These are phyloP conservation scores for Pseudomyrmex flavicornis DNA, from an alignment of 1,140 invertebrate genomes.

Conservation along the genomic window DNA sequence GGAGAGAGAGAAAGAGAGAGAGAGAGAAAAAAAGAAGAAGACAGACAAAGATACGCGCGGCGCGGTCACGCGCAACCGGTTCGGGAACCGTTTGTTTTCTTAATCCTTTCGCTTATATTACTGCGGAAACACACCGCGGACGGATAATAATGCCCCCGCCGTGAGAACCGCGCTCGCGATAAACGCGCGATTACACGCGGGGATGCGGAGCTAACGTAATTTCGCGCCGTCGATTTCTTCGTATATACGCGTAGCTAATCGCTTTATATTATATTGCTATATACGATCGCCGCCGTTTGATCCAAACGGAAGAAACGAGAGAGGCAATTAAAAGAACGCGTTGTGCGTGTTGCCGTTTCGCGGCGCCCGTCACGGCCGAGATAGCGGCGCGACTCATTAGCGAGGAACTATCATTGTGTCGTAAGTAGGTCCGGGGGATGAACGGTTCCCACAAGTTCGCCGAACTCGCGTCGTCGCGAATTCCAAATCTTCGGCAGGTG, in stretches of 20 bases:
- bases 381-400: neutral
- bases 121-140: neutral
- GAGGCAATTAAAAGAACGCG: conserved; percentile 23
- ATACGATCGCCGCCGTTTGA: neutral
- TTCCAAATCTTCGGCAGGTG: conserved; percentile 3
- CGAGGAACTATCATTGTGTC: conserved; percentile 12
- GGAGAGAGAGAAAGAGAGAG: no score
- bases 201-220: conserved; percentile 24
- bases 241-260: neutral
- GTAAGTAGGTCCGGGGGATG: neutral
- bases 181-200: conserved; percentile 32
- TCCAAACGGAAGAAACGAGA: neutral
- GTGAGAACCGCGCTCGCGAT: conserved; percentile 20
- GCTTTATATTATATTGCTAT: neutral
- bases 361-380: neutral
- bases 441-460: conserved; percentile 22
- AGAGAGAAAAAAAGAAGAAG: no score
- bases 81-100: conserved; percentile 42
- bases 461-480: conserved; percentile 28
- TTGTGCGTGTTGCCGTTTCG: neutral
- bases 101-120: conserved; percentile 12
- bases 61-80: conserved; percentile 13
- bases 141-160: conserved; percentile 6
- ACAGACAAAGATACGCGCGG: neutral
- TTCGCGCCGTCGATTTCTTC: neutral